These are phyloP conservation scores for Acromyrmex charruanus DNA, from an alignment of 1,140 invertebrate species.

Conservation along the genomic window DNA sequence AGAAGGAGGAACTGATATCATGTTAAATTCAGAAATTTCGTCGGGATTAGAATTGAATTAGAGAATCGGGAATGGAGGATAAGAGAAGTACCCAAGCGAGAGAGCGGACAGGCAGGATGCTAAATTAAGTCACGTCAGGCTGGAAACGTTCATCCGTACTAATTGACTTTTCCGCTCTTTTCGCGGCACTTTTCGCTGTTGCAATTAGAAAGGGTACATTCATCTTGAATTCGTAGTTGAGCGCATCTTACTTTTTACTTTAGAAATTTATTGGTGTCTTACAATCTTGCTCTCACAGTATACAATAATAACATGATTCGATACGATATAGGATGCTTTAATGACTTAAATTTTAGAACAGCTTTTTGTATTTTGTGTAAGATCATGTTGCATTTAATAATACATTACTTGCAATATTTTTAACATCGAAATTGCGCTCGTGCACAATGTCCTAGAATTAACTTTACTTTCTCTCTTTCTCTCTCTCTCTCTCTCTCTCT, in stretches of 20 bases:
- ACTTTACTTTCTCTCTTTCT: no score
- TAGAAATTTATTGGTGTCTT: background rate
- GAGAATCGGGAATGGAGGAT: constrained; percentile 32
- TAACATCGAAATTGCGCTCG: background rate
- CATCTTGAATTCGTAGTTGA: constrained; percentile 15
- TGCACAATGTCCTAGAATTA: background rate
- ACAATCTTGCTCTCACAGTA: background rate
- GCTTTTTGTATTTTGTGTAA: background rate
- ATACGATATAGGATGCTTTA: background rate
- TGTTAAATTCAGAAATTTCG: constrained; percentile 13
- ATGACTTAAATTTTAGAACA: background rate
- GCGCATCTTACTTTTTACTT: background rate
- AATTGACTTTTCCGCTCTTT: constrained; percentile 68
- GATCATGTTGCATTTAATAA: background rate
- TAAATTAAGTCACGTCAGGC: constrained; percentile 69
- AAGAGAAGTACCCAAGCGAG: constrained; percentile 23
- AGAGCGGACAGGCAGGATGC: constrained; percentile 1
- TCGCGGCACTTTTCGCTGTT: constrained; percentile 42
- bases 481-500: no score
- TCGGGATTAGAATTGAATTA: constrained; percentile 63
- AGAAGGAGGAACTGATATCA: background rate
- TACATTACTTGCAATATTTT: constrained; percentile 12
- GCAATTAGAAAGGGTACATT: constrained; percentile 47
- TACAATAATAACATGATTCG: background rate
- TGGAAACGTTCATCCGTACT: constrained; percentile 57